Evolutionary conservation across 2,888 invertebrate genomes (phyloP), one percentile per base, ranked within the genome.

Genomic region (Aleiodes leptofemur): DNA sequence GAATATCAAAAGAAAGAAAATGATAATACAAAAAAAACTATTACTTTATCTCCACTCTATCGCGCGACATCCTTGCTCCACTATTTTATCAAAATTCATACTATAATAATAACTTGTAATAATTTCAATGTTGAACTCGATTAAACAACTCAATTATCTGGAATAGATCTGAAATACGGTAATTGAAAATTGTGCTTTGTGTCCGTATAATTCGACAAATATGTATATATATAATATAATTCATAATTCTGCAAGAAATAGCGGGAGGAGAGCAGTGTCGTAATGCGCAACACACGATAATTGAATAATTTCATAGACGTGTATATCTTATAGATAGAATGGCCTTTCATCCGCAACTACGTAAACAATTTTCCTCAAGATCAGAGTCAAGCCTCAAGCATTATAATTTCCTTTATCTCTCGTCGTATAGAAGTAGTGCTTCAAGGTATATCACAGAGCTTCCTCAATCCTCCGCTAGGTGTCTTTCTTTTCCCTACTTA

Each of bases 391-490:
- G 66, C 66, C 66, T 48, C n/a, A 13, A 50, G 66, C 66, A 29
- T 66, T 50, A 66, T 50, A 66, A 66, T 66, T 66, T 38, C 61
- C 61, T 50, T 66, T 48, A 66, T 48, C 66, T 66, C 50, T 66
- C 50, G 31, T 2, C n/a, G 14, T 38, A 38, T 61, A 4, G 38
- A 11, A 61, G 34, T n/a, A 31, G 31, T 8, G 29, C 13, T 57
- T 31, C 31, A 31, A 55, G 55, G 14, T 55, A 4, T 8, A 55
- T n/a, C 0, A 5, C 6, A n/a, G 8, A n/a, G 43, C 55, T 55
- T 16, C 55, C 14, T 55, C 14, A 6, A 55, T 55, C 14, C 14
- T n/a, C 11, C 43, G 11, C 43, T 7, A 43, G n/a, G 51, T 13
- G 9, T 55, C 55, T 16, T 53, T 55, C 55, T 9, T 55, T 8